Evolutionary conservation across 1,140 invertebrate genomes (phyloP).

Genomic region (Bombus sylvicola): DNA sequence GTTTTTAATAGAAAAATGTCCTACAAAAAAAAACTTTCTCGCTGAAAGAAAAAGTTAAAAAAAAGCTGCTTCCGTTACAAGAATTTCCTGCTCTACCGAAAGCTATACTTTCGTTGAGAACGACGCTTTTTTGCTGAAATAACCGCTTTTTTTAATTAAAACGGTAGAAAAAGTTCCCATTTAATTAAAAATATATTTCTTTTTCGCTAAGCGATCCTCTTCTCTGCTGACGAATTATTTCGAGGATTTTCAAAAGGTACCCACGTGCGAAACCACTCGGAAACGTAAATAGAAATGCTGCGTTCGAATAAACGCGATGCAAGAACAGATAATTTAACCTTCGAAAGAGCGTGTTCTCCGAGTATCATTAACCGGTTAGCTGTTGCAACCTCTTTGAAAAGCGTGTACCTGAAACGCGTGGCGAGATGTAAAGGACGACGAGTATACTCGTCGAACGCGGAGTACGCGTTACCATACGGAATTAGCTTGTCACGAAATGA

Average conservation of each 20-base stretch:
- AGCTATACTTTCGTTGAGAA: too few species aligned
- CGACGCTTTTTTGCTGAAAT: background rate
- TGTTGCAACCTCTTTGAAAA: too few species aligned
- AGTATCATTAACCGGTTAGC: too few species aligned
- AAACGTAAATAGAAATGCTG: background rate
- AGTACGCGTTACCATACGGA: too few species aligned
- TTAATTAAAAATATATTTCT: background rate
- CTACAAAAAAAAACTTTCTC: background rate
- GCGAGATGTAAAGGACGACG: too few species aligned
- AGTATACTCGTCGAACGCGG: too few species aligned
- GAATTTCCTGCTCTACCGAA: background rate
- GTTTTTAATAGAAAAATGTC: background rate
- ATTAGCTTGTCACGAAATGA: too few species aligned
- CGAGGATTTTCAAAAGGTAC: background rate
- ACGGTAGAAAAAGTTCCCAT: too few species aligned
- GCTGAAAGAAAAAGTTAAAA: background rate
- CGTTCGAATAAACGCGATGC: too few species aligned
- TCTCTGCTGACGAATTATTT: background rate
- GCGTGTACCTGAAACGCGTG: too few species aligned
- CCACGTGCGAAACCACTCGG: background rate
- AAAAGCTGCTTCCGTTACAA: background rate
- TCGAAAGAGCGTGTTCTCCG: too few species aligned
- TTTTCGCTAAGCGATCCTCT: background rate
- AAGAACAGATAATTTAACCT: too few species aligned
- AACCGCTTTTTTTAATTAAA: background rate